These are phyloP conservation scores for Polyodon spathula DNA, from an alignment of 2,113 vertebrate species.

Conservation along the genomic window DNA sequence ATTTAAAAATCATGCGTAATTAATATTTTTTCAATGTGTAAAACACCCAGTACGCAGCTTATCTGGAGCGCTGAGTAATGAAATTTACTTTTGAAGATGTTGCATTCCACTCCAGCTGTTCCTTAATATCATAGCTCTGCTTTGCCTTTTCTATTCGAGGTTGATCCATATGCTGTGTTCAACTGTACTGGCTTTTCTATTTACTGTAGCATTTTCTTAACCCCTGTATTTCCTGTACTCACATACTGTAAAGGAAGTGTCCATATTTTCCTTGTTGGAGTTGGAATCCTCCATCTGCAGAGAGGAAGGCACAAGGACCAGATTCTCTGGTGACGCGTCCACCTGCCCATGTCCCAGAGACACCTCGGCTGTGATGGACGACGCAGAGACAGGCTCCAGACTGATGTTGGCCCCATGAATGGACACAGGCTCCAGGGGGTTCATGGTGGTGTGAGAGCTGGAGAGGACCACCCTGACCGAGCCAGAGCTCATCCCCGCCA, in stretches of 20 bases:
- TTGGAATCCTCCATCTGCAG: constrained; percentile 87
- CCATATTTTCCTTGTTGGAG: constrained; percentile 91
- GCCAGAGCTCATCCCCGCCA: constrained; percentile 74
- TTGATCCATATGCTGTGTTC: too few species aligned
- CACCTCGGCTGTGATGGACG: constrained; percentile 85
- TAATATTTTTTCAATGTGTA: too few species aligned
- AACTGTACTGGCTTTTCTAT: not conserved
- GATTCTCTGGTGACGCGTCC: constrained; percentile 73
- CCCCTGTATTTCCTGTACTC: constrained; percentile 51
- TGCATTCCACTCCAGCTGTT: too few species aligned
- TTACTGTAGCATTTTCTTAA: not conserved
- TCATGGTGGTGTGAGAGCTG: constrained; percentile 63
- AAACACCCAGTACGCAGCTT: too few species aligned
- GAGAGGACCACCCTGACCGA: constrained; percentile 88
- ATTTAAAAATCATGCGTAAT: too few species aligned
- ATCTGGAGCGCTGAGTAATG: too few species aligned
- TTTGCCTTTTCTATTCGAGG: too few species aligned
- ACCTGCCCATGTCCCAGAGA: constrained; percentile 71
- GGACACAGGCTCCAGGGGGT: constrained; percentile 75
- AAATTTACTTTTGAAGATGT: too few species aligned
- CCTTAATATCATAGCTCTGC: too few species aligned
- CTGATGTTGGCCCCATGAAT: constrained; percentile 83
- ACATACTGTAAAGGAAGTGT: constrained; percentile 86
- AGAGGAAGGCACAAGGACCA: constrained; percentile 80
- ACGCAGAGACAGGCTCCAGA: constrained; percentile 81